phyloP scores from a whole-genome alignment of 2,888 invertebrate species.

The Congeria kusceri region DNA sequence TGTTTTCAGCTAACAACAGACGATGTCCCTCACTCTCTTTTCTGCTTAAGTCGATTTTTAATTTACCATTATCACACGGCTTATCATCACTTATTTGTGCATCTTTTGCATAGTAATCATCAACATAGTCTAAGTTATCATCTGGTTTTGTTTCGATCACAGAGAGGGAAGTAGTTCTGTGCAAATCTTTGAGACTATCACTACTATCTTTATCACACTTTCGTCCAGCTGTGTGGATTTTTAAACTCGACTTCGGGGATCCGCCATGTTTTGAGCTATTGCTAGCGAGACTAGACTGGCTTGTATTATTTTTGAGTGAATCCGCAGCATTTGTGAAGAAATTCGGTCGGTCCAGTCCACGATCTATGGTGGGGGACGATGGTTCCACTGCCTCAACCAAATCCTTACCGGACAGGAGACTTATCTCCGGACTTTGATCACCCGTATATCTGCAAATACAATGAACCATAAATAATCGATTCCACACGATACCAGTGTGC shows the following conservation, averaged over 20 bases:
- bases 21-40: slow-evolving; percentile 13
- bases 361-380: slow-evolving; percentile 71
- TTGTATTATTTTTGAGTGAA: not conserved
- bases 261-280: not conserved
- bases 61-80: not conserved
- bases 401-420: not conserved
- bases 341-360: slow-evolving; percentile 38
- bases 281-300: not conserved
- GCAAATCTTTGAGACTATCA: not conserved
- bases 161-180: not conserved
- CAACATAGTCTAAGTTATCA: slow-evolving; percentile 44
- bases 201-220: not conserved
- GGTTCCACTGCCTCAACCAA: slow-evolving; percentile 36
- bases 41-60: not conserved
- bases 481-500: too few species aligned
- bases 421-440: slow-evolving; percentile 30
- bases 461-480: too few species aligned
- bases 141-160: slow-evolving; percentile 18
- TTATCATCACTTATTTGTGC: not conserved
- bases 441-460: slow-evolving; percentile 43
- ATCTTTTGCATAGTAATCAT: slow-evolving; percentile 56
- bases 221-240: not conserved
- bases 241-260: not conserved
- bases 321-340: not conserved
- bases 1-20: slow-evolving; percentile 45